phyloP scores from a whole-genome alignment of 2,113 vertebrate species.

The Perca flavescens region DNA sequence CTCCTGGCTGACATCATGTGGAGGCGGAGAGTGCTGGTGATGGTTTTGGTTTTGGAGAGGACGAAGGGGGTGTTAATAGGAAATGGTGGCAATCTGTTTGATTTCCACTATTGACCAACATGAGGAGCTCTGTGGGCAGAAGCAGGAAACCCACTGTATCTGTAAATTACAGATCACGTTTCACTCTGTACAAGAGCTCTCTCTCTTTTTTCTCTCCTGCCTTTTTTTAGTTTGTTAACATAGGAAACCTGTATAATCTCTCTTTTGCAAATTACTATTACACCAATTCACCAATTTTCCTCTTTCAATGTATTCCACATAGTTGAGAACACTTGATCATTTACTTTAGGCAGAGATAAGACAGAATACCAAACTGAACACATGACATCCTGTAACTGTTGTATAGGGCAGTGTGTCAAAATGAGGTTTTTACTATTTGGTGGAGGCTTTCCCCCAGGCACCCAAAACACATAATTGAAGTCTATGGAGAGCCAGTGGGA shows the following conservation, averaged over 20 bases:
- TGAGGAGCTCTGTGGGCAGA: slow-evolving; percentile 17
- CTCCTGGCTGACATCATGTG: slow-evolving; percentile 76
- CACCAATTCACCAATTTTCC: not conserved
- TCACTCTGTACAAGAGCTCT: slow-evolving; percentile 9
- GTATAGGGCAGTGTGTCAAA: not conserved
- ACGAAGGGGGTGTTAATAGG: slow-evolving; percentile 26
- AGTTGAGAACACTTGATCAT: slow-evolving; percentile 12
- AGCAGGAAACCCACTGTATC: slow-evolving; percentile 1
- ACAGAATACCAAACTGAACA: slow-evolving; percentile 23
- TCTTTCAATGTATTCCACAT: not conserved
- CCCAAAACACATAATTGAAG: not conserved
- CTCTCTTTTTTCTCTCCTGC: not conserved
- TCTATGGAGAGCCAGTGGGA: slow-evolving; percentile 3
- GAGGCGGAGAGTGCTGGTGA: slow-evolving; percentile 52
- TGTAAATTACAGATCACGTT: slow-evolving; percentile 32
- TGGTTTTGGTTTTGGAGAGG: slow-evolving; percentile 38
- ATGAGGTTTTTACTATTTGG: slow-evolving; percentile 18
- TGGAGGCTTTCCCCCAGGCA: not conserved
- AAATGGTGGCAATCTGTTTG: slow-evolving; percentile 52
- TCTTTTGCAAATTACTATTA: slow-evolving; percentile 1
- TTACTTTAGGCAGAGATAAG: slow-evolving; percentile 24
- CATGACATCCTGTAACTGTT: slow-evolving; percentile 4
- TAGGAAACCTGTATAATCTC: not conserved
- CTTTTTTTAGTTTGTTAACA: slow-evolving; percentile 13
- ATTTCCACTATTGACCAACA: slow-evolving; percentile 48